Evolutionary conservation across 2,797 vertebrate species (phyloP).

Genomic region (Melanotaenia maccullochi): DNA sequence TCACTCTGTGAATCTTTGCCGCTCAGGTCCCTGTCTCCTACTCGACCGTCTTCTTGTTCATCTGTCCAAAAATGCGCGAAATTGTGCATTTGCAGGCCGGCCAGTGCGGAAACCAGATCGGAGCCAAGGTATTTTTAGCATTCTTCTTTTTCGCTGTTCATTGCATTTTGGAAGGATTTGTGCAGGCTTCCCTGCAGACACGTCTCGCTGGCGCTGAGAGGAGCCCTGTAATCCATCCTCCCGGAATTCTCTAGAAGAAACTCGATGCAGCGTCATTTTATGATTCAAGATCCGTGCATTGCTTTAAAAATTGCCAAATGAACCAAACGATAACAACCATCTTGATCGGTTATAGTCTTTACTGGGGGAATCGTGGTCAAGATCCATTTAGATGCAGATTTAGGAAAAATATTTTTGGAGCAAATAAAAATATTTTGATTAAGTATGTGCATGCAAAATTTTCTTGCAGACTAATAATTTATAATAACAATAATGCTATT

Average conservation of each 20-base stretch:
- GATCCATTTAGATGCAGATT: neutral
- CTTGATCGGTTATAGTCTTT: neutral
- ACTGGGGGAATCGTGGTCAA: neutral
- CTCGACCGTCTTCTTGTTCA: neutral
- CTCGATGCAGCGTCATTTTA: neutral
- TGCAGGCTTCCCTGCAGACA: neutral
- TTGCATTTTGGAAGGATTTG: neutral
- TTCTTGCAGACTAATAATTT: neutral
- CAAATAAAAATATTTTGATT: neutral
- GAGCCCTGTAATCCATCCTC: constrained; percentile 34
- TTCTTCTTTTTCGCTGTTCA: neutral
- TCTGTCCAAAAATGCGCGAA: constrained; percentile 85
- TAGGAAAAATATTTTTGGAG: neutral
- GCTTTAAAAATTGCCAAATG: neutral
- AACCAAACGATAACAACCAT: neutral
- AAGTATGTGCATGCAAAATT: neutral
- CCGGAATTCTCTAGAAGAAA: constrained; percentile 61
- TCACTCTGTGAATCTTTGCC: constrained; percentile 16
- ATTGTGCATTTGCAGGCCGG: constrained; percentile 94
- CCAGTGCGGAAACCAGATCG: constrained; percentile 89
- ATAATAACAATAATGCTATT: neutral
- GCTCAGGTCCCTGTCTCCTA: constrained; percentile 8
- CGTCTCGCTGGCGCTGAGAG: neutral
- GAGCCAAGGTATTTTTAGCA: constrained; percentile 78
- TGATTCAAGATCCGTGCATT: neutral